phyloP scores from a whole-genome alignment of 2,113 vertebrate species.

The Malurus alboscapulatus region DNA sequence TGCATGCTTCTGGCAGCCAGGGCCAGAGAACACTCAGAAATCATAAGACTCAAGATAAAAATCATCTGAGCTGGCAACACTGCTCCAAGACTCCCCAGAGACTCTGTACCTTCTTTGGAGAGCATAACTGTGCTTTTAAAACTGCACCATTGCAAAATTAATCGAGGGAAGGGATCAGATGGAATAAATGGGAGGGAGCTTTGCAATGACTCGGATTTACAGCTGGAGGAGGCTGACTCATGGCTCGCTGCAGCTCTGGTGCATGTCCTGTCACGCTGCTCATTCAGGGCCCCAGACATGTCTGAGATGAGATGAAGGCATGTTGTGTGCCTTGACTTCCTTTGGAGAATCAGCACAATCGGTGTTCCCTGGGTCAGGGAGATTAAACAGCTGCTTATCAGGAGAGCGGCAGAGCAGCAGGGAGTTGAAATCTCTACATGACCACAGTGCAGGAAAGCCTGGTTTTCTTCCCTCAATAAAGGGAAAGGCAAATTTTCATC shows the following conservation, averaged over 20 bases:
- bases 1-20: neutral
- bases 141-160: neutral
- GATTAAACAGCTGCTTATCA: neutral
- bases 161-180: neutral
- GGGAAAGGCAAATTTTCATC: neutral
- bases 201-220: neutral
- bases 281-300: neutral
- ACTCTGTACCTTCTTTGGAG: neutral
- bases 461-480: neutral
- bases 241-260: neutral
- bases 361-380: neutral
- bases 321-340: neutral
- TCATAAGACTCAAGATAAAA: constrained; percentile 12
- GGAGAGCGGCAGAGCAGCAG: rapidly evolving
- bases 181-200: neutral
- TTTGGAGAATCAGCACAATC: neutral
- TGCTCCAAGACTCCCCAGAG: neutral
- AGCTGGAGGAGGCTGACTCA: constrained; percentile 12
- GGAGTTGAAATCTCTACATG: neutral
- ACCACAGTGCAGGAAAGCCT: neutral
- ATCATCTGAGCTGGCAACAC: constrained; percentile 16
- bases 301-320: neutral
- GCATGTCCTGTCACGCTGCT: neutral
- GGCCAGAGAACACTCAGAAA: neutral
- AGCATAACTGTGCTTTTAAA: neutral